These are phyloP conservation scores for Pardalotus punctatus DNA, from an alignment of 2,113 vertebrate species.

Conservation along the genomic window DNA sequence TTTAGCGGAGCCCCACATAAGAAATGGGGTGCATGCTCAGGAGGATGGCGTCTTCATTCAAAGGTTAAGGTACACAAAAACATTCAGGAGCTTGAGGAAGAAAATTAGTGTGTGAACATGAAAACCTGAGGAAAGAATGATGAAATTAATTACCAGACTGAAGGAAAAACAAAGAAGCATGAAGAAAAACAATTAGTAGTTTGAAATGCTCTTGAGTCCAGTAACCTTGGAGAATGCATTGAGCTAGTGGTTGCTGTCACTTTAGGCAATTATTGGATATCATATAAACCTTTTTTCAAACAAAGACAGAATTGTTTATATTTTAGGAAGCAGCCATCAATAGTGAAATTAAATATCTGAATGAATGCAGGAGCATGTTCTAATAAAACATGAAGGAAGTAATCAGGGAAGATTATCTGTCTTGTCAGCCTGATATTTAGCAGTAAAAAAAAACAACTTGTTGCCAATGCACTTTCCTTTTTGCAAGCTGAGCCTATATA, in stretches of 20 bases:
- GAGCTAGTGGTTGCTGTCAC: background rate
- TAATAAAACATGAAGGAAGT: constrained; percentile 35
- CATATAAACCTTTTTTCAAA: background rate
- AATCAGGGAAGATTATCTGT: constrained; percentile 28
- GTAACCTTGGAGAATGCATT: background rate
- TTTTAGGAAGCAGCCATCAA: constrained; percentile 32
- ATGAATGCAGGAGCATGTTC: constrained; percentile 30
- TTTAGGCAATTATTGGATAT: constrained; percentile 19
- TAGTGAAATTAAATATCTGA: constrained; percentile 54
- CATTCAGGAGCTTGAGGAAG: background rate
- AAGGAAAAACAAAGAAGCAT: constrained; percentile 38
- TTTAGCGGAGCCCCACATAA: background rate
- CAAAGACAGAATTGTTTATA: constrained; percentile 5
- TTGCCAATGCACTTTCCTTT: background rate
- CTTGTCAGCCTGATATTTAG: background rate
- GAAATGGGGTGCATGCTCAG: background rate
- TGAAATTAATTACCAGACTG: constrained; percentile 34
- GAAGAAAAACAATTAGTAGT: constrained; percentile 25
- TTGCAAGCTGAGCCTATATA: background rate
- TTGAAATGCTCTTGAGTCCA: background rate
- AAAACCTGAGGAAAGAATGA: constrained; percentile 16
- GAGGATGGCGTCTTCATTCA: background rate
- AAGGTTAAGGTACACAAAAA: background rate
- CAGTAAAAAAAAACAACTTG: background rate
- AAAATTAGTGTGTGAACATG: constrained; percentile 23